Evolutionary conservation across 1,140 invertebrate genomes (phyloP), one percentile per base, ranked within the genome.

Genomic region (Theocolax elegans): DNA sequence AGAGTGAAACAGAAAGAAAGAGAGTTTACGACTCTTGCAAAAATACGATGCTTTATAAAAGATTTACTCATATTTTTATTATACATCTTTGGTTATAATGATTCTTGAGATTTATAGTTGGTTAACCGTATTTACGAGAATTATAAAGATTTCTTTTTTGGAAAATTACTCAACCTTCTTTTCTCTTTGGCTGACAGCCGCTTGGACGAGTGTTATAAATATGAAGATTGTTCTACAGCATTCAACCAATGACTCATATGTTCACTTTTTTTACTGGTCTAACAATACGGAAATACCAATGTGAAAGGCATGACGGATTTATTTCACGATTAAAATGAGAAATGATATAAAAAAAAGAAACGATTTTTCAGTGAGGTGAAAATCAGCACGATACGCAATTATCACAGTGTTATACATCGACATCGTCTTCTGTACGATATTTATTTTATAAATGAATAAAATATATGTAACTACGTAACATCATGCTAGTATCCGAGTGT

Each of bases 51-150:
- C 35, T 27, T 27, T 35, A 35, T 35, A 35, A 4, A 35, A 6
- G 4, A 35, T 35, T 4, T 6, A 35, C 12, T 40, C 15, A 8
- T 56, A 10, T 56, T 19, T 35, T 35, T 35, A 6, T 35, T 35
- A 6, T 35, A 6, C n/a, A 2, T 27, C 10, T 25, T 12, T 7
- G 13, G 19, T 53, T 46, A 8, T 15, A 44, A 56, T 10, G 51
- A 66, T 12, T 2, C 13, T 6, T 10, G 15, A 59, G 65, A 67
- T 67, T 67, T 67, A 67, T 13, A 40, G n/a, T 15, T 42, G 42
- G 19, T 17, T 23, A 38, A 46, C 19, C 40, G 21, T 40, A 59
- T 49, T 67, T 25, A 35, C 9, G 17, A 2, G 38, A 46, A 54
- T 46, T 42, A 66, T 56, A 56, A 46, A 44, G 49, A 4, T 27